These are phyloP conservation scores for Tethea ocularis DNA, from an alignment of 2,888 invertebrate genomes.

Conservation along the genomic window DNA sequence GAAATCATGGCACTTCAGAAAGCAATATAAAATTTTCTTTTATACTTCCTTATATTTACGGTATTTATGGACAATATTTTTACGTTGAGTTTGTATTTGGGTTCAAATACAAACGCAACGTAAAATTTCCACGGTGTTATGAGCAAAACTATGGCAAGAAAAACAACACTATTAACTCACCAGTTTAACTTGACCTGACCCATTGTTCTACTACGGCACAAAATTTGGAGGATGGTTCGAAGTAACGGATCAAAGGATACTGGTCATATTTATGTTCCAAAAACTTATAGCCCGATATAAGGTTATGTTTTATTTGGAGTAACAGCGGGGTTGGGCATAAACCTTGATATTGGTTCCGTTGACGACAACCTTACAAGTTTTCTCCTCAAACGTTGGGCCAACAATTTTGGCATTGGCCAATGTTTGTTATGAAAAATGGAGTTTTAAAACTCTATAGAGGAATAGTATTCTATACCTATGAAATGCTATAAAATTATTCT, in stretches of 20 bases:
- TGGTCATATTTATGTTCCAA: constrained; percentile 35
- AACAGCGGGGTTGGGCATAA: constrained; percentile 47
- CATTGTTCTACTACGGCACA: constrained; percentile 18
- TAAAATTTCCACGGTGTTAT: constrained; percentile 26
- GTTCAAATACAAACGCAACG: constrained; percentile 14
- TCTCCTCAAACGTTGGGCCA: constrained; percentile 1
- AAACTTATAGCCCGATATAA: constrained; percentile 43
- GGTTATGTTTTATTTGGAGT: constrained; percentile 45
- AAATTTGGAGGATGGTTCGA: constrained; percentile 16
- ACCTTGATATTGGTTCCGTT: constrained; percentile 36
- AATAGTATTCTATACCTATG: too few species aligned
- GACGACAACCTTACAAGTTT: constrained; percentile 21
- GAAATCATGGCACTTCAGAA: too few species aligned
- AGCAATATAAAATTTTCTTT: too few species aligned
- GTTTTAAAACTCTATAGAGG: too few species aligned
- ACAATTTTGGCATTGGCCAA: background rate
- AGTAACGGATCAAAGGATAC: constrained; percentile 20
- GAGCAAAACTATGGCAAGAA: constrained; percentile 26
- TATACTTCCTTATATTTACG: constrained; percentile 15
- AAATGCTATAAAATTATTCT: too few species aligned
- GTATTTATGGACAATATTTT: too few species aligned
- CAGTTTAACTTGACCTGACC: constrained; percentile 24
- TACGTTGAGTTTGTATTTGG: too few species aligned
- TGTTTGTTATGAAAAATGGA: too few species aligned
- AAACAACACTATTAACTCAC: constrained; percentile 20